Evolutionary conservation across 35 echinoderm and acorn worm species (phyloP).

Genomic region (Holothuria glaberrima): DNA sequence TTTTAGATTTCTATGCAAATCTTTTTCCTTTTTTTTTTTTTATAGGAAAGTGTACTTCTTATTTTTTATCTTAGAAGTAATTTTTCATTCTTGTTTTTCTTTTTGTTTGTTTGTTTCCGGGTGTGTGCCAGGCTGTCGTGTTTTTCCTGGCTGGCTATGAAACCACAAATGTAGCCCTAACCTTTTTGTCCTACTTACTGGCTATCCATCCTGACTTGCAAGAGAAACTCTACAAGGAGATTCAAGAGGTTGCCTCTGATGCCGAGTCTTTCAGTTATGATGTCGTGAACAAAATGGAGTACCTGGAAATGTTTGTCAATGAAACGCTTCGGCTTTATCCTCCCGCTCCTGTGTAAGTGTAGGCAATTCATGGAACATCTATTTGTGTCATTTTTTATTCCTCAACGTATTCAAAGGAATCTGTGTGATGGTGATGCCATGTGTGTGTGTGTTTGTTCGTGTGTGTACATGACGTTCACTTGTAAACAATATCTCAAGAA

Average conservation of each 20-base stretch:
- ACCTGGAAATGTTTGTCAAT: conserved; percentile 85
- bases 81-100: neutral
- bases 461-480: too few relatives aligned
- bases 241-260: conserved; percentile 46
- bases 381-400: too few relatives aligned
- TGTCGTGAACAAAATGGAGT: conserved; percentile 79
- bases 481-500: too few relatives aligned
- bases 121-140: conserved; percentile 43
- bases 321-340: conserved; percentile 80
- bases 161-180: conserved; percentile 61
- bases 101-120: too few relatives aligned
- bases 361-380: too few relatives aligned
- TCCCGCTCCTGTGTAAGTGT: conserved; percentile 74
- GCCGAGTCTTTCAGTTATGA: conserved; percentile 63
- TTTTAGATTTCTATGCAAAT: too few relatives aligned
- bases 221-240: conserved; percentile 68
- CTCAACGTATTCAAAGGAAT: too few relatives aligned
- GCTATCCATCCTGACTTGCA: conserved; percentile 71
- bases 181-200: conserved; percentile 60
- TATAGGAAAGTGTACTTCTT: neutral
- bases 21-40: too few relatives aligned
- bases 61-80: neutral
- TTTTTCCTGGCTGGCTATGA: conserved; percentile 85
- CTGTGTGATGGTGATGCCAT: too few relatives aligned
- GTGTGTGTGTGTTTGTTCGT: too few relatives aligned